These are phyloP conservation scores for Myiothlypis chrysogaster DNA, from an alignment of 2,797 vertebrate species.

Conservation along the genomic window DNA sequence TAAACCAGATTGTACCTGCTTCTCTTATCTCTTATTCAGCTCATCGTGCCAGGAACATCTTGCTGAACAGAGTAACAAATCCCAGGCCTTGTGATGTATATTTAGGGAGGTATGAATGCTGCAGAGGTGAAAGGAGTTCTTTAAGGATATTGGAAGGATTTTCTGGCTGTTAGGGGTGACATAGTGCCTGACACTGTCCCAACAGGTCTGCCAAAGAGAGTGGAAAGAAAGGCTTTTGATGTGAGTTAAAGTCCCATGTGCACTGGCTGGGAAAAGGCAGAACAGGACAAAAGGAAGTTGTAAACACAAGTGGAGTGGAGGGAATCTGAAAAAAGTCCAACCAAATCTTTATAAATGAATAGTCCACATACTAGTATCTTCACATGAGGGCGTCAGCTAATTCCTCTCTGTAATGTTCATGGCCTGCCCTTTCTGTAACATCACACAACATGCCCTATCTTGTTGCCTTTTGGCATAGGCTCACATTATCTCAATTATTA, in stretches of 20 bases:
- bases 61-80: not conserved
- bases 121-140: not conserved
- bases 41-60: not conserved
- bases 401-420: not conserved
- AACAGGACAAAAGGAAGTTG: not conserved
- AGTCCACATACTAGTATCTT: not conserved
- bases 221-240: not conserved
- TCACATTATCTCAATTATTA: not conserved
- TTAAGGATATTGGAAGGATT: not conserved
- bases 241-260: not conserved
- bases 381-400: not conserved
- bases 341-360: not conserved
- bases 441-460: not conserved
- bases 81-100: not conserved
- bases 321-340: not conserved
- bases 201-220: not conserved
- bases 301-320: not conserved
- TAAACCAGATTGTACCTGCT: not conserved
- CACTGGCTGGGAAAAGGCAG: not conserved
- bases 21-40: not conserved
- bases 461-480: slow-evolving; percentile 25
- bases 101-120: not conserved
- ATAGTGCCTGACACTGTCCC: not conserved
- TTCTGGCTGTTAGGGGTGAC: not conserved
- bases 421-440: not conserved